These are phyloP conservation scores for Chorisops tibialis DNA, from an alignment of 2,888 invertebrate species.

Conservation along the genomic window DNA sequence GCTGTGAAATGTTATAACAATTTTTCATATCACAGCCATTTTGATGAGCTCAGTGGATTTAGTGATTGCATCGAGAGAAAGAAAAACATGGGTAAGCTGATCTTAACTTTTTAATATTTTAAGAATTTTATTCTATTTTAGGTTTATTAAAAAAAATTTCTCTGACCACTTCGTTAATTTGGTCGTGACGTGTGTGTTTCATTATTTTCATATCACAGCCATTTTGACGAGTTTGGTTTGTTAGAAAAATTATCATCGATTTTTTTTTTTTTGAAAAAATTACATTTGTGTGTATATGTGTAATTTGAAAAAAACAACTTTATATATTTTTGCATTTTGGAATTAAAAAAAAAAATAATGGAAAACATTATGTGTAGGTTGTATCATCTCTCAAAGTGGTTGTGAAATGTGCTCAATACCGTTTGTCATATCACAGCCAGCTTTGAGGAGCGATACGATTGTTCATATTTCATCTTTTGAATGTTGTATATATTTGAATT, in stretches of 20 bases:
- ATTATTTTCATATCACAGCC: constrained; percentile 50
- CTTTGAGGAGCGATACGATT: constrained; percentile 85
- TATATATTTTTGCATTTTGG: neutral
- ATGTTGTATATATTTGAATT: no score
- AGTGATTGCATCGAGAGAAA: neutral
- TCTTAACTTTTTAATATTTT: constrained; percentile 39
- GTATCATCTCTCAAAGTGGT: constrained; percentile 80
- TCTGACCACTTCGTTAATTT: constrained; percentile 50
- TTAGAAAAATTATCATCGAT: constrained; percentile 39
- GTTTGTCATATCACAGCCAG: constrained; percentile 93
- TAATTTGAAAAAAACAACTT: no score
- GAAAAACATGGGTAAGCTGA: constrained; percentile 8
- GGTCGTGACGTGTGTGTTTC: constrained; percentile 45
- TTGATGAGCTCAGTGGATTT: constrained; percentile 48
- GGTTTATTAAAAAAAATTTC: constrained; percentile 17
- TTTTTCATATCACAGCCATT: constrained; percentile 52
- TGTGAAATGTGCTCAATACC: constrained; percentile 68
- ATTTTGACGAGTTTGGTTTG: constrained; percentile 53
- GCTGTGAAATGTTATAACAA: constrained; percentile 49
- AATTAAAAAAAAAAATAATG: neutral
- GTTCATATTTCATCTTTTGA: constrained; percentile 19
- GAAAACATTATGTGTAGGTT: constrained; percentile 42
- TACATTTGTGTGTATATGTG: neutral
- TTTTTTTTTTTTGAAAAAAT: neutral
- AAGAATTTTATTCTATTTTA: neutral